Conservation (phyloP, 1,140 invertebrate genomes). For the Drosophila seguyi region DNA sequence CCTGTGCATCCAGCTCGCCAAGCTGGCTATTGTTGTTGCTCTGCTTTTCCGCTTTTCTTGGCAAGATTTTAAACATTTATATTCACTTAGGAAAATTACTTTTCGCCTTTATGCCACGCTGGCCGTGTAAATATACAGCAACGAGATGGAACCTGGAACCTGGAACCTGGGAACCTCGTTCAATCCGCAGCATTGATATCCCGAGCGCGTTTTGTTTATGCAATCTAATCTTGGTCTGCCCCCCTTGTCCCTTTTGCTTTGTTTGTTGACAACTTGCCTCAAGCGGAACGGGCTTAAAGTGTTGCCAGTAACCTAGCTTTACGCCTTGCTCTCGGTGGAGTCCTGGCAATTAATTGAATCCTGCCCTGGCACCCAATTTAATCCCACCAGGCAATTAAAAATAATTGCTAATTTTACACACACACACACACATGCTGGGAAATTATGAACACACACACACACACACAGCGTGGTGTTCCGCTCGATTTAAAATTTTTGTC, state of each 20-base stretch:
- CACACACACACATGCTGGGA: slow-evolving; percentile 30
- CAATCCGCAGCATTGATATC: slow-evolving; percentile 58
- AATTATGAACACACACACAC: slow-evolving; percentile 68
- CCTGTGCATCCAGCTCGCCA: neutral
- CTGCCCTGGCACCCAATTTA: slow-evolving; percentile 59
- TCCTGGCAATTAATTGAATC: slow-evolving; percentile 61
- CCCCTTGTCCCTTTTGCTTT: neutral
- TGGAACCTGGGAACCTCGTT: too few relatives aligned
- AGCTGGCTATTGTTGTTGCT: slow-evolving; percentile 22
- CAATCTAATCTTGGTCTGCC: slow-evolving; percentile 63
- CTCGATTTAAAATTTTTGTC: slow-evolving; percentile 59
- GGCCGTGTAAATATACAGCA: slow-evolving; percentile 70
- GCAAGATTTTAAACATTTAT: slow-evolving; percentile 78
- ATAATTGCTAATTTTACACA: slow-evolving; percentile 73
- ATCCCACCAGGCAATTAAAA: slow-evolving; percentile 68
- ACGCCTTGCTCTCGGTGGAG: slow-evolving; percentile 16
- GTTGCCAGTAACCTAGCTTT: slow-evolving; percentile 7
- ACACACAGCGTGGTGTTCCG: slow-evolving; percentile 29
- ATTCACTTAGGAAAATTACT: slow-evolving; percentile 84
- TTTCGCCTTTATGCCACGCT: slow-evolving; percentile 76
- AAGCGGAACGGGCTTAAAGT: slow-evolving; percentile 39
- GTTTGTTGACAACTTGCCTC: slow-evolving; percentile 68
- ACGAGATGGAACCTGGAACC: slow-evolving; percentile 60
- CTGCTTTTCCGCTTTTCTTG: slow-evolving; percentile 23
- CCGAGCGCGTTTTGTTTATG: slow-evolving; percentile 63